Conservation (phyloP, 1,140 invertebrate species). For the Teleopsis dalmanni region DNA sequence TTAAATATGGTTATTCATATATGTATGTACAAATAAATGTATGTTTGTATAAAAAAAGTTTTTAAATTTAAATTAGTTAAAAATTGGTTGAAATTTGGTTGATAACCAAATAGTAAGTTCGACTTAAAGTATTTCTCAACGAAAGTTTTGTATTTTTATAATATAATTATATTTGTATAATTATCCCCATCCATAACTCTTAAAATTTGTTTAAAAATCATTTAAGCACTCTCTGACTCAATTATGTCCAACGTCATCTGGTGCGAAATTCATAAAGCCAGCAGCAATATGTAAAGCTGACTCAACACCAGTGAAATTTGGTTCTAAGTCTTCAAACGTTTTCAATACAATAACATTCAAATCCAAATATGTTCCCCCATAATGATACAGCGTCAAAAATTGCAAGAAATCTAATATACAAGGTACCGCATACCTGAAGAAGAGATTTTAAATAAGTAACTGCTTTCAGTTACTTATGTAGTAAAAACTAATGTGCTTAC, state of each 20-base stretch:
- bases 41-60: too few relatives aligned
- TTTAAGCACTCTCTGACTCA: slow-evolving; percentile 52
- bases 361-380: slow-evolving; percentile 70
- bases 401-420: slow-evolving; percentile 62
- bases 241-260: slow-evolving; percentile 49
- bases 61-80: too few relatives aligned
- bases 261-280: slow-evolving; percentile 57
- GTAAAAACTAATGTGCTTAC: slow-evolving; percentile 33
- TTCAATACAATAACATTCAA: slow-evolving; percentile 64
- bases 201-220: slow-evolving; percentile 54
- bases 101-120: too few relatives aligned
- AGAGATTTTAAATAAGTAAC: background rate
- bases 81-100: too few relatives aligned
- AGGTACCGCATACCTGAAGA: slow-evolving; percentile 42
- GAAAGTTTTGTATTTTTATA: too few relatives aligned
- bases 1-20: too few relatives aligned
- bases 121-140: too few relatives aligned
- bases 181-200: slow-evolving; percentile 59
- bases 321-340: slow-evolving; percentile 50
- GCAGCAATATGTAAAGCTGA: slow-evolving; percentile 53
- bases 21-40: too few relatives aligned
- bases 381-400: slow-evolving; percentile 66
- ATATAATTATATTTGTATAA: too few relatives aligned
- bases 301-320: slow-evolving; percentile 60
- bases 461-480: background rate